Conservation (phyloP, 2,888 invertebrate species). For the Chrysolina haemoptera region DNA sequence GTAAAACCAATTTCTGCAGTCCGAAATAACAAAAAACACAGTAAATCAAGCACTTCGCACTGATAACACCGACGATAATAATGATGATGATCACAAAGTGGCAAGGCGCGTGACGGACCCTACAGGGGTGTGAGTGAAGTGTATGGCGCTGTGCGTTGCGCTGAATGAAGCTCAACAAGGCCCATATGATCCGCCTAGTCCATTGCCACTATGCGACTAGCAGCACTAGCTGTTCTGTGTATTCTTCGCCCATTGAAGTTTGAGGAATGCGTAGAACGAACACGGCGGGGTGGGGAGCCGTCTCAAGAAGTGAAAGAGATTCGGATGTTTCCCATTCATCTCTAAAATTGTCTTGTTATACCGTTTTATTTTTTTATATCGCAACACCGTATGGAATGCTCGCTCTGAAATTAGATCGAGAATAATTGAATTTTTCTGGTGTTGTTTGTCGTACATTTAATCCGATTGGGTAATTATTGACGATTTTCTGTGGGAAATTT, state of each 20-base stretch:
- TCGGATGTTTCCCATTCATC: slow-evolving; percentile 53
- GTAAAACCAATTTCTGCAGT: background rate
- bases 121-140: background rate
- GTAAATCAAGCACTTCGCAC: slow-evolving; percentile 1
- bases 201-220: slow-evolving; percentile 60
- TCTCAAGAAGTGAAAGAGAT: slow-evolving; percentile 53
- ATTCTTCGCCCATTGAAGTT: slow-evolving; percentile 57
- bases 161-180: no score
- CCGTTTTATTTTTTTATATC: slow-evolving; percentile 43
- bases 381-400: slow-evolving; percentile 40
- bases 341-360: slow-evolving; percentile 48
- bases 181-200: slow-evolving; percentile 48
- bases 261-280: slow-evolving; percentile 45
- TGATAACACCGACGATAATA: background rate
- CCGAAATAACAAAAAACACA: slow-evolving; percentile 9
- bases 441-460: background rate
- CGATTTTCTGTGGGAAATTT: slow-evolving; percentile 1
- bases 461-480: background rate
- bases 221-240: slow-evolving; percentile 41
- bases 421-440: slow-evolving; percentile 26
- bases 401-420: slow-evolving; percentile 34
- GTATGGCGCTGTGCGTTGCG: background rate
- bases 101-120: background rate
- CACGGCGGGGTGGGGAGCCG: slow-evolving; percentile 35
- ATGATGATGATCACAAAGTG: slow-evolving; percentile 5